Percentiles rank a stretch among this genome's conserved stretches.
Evolutionary conservation across 2,797 vertebrate species (phyloP).

Genomic region (Chaunax sp.): DNA sequence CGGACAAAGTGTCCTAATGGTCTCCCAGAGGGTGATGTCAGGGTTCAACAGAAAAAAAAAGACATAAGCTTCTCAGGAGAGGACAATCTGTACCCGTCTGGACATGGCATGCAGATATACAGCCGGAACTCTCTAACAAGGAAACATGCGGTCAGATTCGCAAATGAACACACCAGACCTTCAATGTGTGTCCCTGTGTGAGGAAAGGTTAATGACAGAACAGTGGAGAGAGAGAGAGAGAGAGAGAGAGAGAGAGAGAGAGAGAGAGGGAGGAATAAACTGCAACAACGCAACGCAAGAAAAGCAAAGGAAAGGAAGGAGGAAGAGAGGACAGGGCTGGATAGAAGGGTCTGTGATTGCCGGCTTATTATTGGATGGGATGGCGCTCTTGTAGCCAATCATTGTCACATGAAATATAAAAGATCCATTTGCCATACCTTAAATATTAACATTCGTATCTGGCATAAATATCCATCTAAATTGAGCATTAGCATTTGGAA

Average conservation of each 20-base stretch:
- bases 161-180: constrained; percentile 31
- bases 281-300: constrained; percentile 17
- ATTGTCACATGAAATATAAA: constrained; percentile 24
- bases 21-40: constrained; percentile 55
- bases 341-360: too few relatives aligned
- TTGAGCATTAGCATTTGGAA: too few relatives aligned
- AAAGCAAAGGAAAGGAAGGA: constrained; percentile 5
- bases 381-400: not conserved
- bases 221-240: constrained; percentile 1
- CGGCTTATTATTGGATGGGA: too few relatives aligned
- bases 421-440: constrained; percentile 17
- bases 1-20: constrained; percentile 47
- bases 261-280: constrained; percentile 18
- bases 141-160: constrained; percentile 15
- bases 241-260: constrained; percentile 4
- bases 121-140: constrained; percentile 11
- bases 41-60: constrained; percentile 48
- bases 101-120: constrained; percentile 37
- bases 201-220: constrained; percentile 43
- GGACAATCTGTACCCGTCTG: constrained; percentile 55
- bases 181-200: constrained; percentile 25
- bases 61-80: constrained; percentile 40
- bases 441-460: constrained; percentile 16
- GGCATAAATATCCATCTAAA: constrained; percentile 1
- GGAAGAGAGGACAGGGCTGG: not conserved